Base-by-base conservation (phyloP, 2,888 invertebrate genomes). In the Tromatobia lineatoria region DNA sequence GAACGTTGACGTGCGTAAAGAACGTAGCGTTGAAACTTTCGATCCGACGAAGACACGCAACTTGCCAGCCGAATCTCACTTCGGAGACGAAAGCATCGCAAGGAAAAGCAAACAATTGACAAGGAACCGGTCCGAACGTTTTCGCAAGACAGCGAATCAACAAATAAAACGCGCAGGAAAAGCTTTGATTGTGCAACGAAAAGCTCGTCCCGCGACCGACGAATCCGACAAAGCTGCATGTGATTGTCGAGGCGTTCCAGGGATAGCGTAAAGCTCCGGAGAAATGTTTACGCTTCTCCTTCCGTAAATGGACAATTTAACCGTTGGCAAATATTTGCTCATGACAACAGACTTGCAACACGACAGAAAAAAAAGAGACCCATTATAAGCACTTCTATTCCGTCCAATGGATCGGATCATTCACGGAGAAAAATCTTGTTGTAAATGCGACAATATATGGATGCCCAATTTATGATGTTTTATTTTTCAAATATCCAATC, bases 391-490 rank as follows among this genome's bases (percentile, higher is more conserved):
- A 80, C 71, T 64, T 73, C 23, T 64, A 85, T 85, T 85, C 85
- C 83, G 85, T 85, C 83, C 85, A 81, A 78, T 78, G 75, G 74
- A 85, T 77, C 77, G 77, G 78, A 75, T 82, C 66, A 54, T 76
- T 66, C 64, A 45, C 34, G 69, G 15, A 50, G 50, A 61, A 73
- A 76, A 52, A 45, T 61, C 66, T 66, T 34, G 29, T 34, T 18
- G 61, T 29, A 42, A 73, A 50, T 13, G 57, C 13, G 13, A 25
- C 25, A 25, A 25, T 52, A 4, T 8, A 38, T 38, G 8, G 38
- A 38, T 10, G 0, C 2, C 10, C 7, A 38, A 38, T 38, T 10
- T 1, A 10, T 8, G 38, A 38, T 8, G 38, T 8, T 10, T 38
- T 10, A 10, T 29, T 29, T 29, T 29, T 3, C 4, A 2, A 4